phyloP scores from a whole-genome alignment of 2,113 vertebrate species.

The Micronisus gabar region DNA sequence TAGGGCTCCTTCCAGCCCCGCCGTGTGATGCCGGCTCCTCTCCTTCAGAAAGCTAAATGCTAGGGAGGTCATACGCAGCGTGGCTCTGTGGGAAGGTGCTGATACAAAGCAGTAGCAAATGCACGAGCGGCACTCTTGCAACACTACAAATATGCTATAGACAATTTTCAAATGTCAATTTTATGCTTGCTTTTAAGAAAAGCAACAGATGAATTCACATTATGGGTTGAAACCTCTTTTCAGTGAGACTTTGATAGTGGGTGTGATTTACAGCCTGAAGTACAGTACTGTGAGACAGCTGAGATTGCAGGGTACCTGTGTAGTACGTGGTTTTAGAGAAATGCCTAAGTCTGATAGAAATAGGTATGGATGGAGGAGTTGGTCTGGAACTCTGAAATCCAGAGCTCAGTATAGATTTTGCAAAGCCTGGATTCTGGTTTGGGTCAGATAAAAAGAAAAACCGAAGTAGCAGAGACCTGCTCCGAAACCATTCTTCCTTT shows the following conservation, averaged over 20 bases:
- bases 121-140: background rate
- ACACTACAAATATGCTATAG: background rate
- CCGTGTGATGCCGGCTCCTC: background rate
- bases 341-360: background rate
- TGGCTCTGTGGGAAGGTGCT: background rate
- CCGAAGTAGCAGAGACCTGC: background rate
- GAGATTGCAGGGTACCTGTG: background rate
- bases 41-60: background rate
- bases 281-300: background rate
- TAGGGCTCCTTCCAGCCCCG: background rate
- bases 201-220: background rate
- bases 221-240: background rate
- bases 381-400: background rate
- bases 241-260: background rate
- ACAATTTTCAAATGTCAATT: background rate
- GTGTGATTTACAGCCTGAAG: background rate
- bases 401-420: background rate
- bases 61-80: background rate
- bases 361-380: background rate
- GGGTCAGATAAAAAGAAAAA: background rate
- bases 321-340: background rate
- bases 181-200: background rate
- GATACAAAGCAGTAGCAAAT: background rate
- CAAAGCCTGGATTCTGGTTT: background rate
- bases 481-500: background rate